phyloP scores from a whole-genome alignment of 2,888 invertebrate species.

The Nomada ruficornis region DNA sequence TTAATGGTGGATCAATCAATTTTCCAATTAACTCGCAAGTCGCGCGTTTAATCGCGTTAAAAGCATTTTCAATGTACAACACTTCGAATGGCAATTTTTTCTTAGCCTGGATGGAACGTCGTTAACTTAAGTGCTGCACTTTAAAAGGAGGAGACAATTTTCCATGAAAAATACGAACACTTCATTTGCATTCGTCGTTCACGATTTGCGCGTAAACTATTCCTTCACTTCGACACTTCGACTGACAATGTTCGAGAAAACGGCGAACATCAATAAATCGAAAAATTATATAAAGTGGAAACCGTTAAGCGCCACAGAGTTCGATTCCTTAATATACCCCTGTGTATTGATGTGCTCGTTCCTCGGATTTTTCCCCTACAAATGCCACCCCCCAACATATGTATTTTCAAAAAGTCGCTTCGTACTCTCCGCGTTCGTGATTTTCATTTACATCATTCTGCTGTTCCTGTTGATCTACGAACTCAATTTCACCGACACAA shows the following conservation, averaged over 20 bases:
- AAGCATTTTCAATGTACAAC: not conserved
- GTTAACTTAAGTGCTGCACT: not conserved
- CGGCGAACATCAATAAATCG: not conserved
- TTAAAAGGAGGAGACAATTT: not conserved
- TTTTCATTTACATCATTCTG: constrained; percentile 24
- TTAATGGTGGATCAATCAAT: not conserved
- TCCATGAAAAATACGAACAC: not conserved
- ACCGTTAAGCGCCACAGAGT: constrained; percentile 68
- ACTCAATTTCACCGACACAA: constrained; percentile 39
- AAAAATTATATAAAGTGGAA: constrained; percentile 56
- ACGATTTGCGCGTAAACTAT: not conserved
- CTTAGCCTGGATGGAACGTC: not conserved
- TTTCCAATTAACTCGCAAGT: not conserved
- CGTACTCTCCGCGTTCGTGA: constrained; percentile 55
- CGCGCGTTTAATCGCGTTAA: constrained; percentile 8
- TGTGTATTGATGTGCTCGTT: constrained; percentile 65
- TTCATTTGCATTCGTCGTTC: not conserved
- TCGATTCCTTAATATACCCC: constrained; percentile 71
- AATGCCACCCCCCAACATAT: constrained; percentile 25
- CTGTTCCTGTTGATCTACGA: constrained; percentile 61
- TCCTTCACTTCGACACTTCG: not conserved
- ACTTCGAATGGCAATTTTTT: not conserved
- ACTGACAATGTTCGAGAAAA: not conserved
- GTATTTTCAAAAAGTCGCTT: constrained; percentile 58
- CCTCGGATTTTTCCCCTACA: constrained; percentile 73